These are phyloP conservation scores for Carabus problematicus DNA, from an alignment of 2,888 invertebrate species.

Conservation along the genomic window DNA sequence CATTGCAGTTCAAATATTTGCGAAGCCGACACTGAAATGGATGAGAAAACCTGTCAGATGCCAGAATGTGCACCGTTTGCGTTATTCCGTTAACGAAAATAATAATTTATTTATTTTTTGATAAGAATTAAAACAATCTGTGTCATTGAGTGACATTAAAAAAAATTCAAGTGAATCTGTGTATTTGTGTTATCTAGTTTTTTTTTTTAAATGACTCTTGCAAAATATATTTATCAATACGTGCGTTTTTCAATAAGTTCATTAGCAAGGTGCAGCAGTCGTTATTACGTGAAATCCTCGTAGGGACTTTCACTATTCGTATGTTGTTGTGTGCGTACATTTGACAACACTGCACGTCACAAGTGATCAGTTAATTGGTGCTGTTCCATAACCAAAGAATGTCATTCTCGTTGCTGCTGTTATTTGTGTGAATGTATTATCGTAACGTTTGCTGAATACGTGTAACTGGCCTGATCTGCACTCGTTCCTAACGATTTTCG, in stretches of 20 bases:
- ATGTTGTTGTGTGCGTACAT: background rate
- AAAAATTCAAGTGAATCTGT: too few species aligned
- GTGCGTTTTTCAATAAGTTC: background rate
- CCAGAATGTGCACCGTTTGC: conserved; percentile 59
- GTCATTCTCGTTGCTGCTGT: conserved; percentile 35
- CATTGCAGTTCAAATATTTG: conserved; percentile 60
- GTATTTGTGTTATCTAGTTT: background rate
- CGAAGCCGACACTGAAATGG: conserved; percentile 62
- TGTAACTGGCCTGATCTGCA: too few species aligned
- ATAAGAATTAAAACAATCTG: background rate
- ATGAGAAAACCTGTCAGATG: conserved; percentile 61
- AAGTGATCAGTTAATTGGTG: conserved; percentile 13
- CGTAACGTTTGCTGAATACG: too few species aligned
- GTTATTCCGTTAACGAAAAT: conserved; percentile 11
- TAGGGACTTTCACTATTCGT: conserved; percentile 17
- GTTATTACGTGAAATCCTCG: conserved; percentile 1
- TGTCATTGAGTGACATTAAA: background rate
- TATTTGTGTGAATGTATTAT: background rate
- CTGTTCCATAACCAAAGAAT: conserved; percentile 37
- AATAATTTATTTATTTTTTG: conserved; percentile 54
- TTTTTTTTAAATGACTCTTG: background rate
- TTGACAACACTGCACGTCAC: conserved; percentile 28
- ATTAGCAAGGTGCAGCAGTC: conserved; percentile 1
- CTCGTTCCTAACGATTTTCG: too few species aligned
- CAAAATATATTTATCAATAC: background rate